Base-by-base conservation (phyloP, 2,888 invertebrate species). In the Tanytarsus gracilentus region DNA sequence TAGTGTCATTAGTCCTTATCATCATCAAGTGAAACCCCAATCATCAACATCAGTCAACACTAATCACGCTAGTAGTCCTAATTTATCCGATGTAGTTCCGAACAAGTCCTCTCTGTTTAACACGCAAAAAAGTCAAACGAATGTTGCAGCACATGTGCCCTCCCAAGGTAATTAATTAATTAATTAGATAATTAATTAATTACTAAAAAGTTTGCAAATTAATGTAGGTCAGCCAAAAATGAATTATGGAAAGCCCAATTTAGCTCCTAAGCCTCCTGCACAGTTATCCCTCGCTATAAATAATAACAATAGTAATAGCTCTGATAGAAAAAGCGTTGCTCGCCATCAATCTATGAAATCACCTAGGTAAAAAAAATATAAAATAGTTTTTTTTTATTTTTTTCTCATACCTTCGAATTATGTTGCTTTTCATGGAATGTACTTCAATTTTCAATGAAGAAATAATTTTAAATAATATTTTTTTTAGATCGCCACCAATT, bases 341-440 rank as follows among this genome's bases (percentile, higher is more conserved):
- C 76, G 90, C 63, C 86, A 90, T 65, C 90, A 89, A 71, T 90
- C 90, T 71, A 87, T 91, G 88, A 79, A 87, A 71, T 79, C 85
- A 66, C 88, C 89, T 25, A 82, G 88, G 74, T 87, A 68, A 65
- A 67, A 44, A 18, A 62, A 40, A 18, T 16, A 27, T 14, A 3
- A 53, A 52, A 49, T 16, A 9, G 23, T 14, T 40, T 16, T 44
- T 25, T 44, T 48, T 58, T 44, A 3, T 5, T 25, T 9, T 58
- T 21, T 40, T 11, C 25, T 55, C n/a, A 49, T 39, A 51, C 27
- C 29, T 61, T 6, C 9, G 18, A 23, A 23, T 44, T 5, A 18
- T 44, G 21, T 62, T 40, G 48, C 8, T 30, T 61, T 44, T 33
- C 48, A 14, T 53, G 26, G 11, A 33, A 23, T 18, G 40, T 23